Percentiles rank a stretch among this genome's conserved stretches.
These are phyloP conservation scores for Scaptomyza caliginosa DNA, from an alignment of 2,888 invertebrate genomes.

Conservation along the genomic window DNA sequence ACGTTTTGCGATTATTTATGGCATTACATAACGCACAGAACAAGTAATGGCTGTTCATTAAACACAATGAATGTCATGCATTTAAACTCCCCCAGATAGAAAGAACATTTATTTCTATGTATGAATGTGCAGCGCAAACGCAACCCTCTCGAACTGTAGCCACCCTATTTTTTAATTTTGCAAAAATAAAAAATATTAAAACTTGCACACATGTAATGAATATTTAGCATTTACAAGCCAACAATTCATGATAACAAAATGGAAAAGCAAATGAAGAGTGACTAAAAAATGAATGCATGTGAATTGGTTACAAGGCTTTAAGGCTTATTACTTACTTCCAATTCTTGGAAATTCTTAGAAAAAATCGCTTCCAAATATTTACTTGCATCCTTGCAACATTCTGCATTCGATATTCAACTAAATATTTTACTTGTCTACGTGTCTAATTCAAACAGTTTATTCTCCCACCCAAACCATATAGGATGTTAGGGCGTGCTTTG, in stretches of 20 bases:
- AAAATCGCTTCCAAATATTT: constrained; percentile 29
- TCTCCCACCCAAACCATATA: background rate
- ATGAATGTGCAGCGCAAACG: too few relatives aligned
- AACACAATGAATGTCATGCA: constrained; percentile 79
- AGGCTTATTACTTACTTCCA: too few relatives aligned
- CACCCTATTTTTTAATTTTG: constrained; percentile 64
- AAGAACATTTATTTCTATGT: too few relatives aligned
- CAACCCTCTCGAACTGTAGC: constrained; percentile 34
- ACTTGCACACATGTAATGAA: constrained; percentile 76
- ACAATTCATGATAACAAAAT: constrained; percentile 35
- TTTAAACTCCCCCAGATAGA: constrained; percentile 38
- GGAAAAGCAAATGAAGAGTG: too few relatives aligned
- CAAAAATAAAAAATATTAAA: constrained; percentile 63
- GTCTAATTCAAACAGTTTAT: constrained; percentile 48
- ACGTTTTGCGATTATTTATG: constrained; percentile 75
- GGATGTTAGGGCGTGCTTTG: constrained; percentile 16
- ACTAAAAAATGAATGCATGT: too few relatives aligned
- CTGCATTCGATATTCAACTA: constrained; percentile 31
- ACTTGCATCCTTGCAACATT: constrained; percentile 6
- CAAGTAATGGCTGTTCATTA: constrained; percentile 78
- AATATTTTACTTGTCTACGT: constrained; percentile 56
- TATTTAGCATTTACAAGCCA: constrained; percentile 57
- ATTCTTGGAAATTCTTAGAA: constrained; percentile 37
- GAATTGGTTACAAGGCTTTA: too few relatives aligned
- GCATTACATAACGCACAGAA: constrained; percentile 68